Conservation (phyloP, 92 coral and sea anemone species). For the Actinernus sp. region DNA sequence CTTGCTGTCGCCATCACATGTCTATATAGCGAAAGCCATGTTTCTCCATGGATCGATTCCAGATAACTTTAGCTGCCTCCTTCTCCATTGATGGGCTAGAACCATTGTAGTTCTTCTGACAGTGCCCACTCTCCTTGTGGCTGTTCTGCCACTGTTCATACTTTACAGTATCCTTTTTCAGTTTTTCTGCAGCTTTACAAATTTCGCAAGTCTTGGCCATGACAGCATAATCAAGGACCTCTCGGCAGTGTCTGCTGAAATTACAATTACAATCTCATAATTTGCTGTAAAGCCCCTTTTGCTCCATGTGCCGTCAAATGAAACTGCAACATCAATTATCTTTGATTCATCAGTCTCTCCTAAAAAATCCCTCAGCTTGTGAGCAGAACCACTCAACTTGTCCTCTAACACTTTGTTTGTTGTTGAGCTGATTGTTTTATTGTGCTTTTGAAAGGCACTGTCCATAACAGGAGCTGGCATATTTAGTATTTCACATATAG, state of each 20-base stretch:
- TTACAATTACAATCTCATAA: conserved; percentile 50
- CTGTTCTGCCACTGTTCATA: conserved; percentile 33
- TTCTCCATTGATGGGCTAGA: conserved; percentile 57
- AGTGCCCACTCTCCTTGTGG: conserved; percentile 12
- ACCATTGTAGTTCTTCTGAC: conserved; percentile 29
- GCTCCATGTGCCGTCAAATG: conserved; percentile 55
- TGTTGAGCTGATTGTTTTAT: neutral
- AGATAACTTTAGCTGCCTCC: conserved; percentile 46
- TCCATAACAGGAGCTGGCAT: too few species aligned
- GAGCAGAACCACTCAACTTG: neutral
- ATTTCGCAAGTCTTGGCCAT: conserved; percentile 33
- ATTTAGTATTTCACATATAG: too few species aligned
- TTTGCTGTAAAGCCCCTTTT: conserved; percentile 56
- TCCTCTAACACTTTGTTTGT: conserved; percentile 15
- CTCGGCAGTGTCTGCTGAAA: conserved; percentile 43
- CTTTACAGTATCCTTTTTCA: conserved; percentile 9
- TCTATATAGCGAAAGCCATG: conserved; percentile 1
- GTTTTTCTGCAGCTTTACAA: conserved; percentile 34
- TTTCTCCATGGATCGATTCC: conserved; percentile 32
- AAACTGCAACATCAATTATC: conserved; percentile 28
- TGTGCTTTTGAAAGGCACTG: neutral
- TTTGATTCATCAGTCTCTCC: neutral
- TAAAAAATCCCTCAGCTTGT: neutral
- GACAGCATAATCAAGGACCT: conserved; percentile 43
- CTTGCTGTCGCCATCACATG: conserved; percentile 57